Conservation (phyloP, 2,888 invertebrate species). For the Tetheella fluctuosa region DNA sequence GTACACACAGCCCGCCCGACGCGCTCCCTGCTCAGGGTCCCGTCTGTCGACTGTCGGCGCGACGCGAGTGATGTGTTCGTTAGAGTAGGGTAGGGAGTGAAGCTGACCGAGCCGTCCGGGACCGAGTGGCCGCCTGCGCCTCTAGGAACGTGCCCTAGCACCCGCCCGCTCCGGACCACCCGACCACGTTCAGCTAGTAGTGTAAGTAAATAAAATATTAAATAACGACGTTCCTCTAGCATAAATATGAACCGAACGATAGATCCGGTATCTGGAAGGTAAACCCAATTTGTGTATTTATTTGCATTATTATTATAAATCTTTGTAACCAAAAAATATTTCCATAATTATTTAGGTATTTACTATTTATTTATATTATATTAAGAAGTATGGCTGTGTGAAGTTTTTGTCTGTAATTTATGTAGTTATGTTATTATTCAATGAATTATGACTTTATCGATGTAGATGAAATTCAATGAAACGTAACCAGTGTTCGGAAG, state of each 20-base stretch:
- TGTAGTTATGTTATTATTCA: slow-evolving; percentile 61
- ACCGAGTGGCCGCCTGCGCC: no score
- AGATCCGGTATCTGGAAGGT: slow-evolving; percentile 43
- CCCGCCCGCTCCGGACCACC: slow-evolving; percentile 13
- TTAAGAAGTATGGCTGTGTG: slow-evolving; percentile 81
- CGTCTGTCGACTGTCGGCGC: slow-evolving; percentile 21
- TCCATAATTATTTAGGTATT: slow-evolving; percentile 65
- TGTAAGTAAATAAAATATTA: slow-evolving; percentile 36
- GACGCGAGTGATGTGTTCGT: slow-evolving; percentile 54
- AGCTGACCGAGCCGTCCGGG: neutral
- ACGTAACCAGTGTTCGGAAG: slow-evolving; percentile 20
- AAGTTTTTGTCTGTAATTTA: slow-evolving; percentile 74
- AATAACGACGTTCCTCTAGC: slow-evolving; percentile 59
- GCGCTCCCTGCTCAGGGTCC: slow-evolving; percentile 6
- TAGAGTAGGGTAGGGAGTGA: slow-evolving; percentile 35
- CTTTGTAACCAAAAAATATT: slow-evolving; percentile 75
- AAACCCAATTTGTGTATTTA: slow-evolving; percentile 56
- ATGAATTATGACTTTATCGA: slow-evolving; percentile 30
- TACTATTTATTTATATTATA: slow-evolving; percentile 71
- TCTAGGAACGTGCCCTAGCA: neutral
- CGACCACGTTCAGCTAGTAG: slow-evolving; percentile 33
- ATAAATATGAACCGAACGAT: slow-evolving; percentile 36
- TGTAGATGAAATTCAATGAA: slow-evolving; percentile 21
- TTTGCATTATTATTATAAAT: slow-evolving; percentile 56
- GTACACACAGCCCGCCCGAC: slow-evolving; percentile 12